Conservation (phyloP, 2,888 invertebrate genomes). For the Anagyrus pseudococci region DNA sequence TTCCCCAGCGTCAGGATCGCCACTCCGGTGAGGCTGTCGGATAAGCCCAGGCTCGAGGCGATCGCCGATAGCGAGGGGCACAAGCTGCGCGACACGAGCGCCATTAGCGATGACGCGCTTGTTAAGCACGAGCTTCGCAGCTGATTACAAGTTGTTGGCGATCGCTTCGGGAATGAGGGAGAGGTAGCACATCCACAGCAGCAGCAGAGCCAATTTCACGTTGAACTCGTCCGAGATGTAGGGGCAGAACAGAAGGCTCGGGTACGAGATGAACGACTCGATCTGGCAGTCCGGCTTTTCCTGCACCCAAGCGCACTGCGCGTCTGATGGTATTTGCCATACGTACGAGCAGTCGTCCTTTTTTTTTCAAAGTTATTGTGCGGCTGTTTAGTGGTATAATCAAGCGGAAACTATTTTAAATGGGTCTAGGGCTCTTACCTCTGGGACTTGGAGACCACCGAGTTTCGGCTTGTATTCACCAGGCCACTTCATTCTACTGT, state of each 20-base stretch:
- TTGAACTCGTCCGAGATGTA: slow-evolving; percentile 45
- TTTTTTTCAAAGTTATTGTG: not conserved
- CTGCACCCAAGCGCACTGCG: slow-evolving; percentile 59
- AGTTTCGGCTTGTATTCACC: slow-evolving; percentile 3
- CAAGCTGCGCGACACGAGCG: slow-evolving; percentile 57
- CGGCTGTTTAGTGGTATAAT: not conserved
- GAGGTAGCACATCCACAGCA: slow-evolving; percentile 64
- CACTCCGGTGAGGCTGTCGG: slow-evolving; percentile 69
- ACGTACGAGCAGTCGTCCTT: slow-evolving; percentile 59
- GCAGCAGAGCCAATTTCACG: slow-evolving; percentile 50
- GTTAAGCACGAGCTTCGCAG: slow-evolving; percentile 32
- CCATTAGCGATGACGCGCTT: not conserved
- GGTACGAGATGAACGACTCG: slow-evolving; percentile 56
- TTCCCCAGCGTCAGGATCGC: slow-evolving; percentile 77
- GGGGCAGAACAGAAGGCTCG: slow-evolving; percentile 57
- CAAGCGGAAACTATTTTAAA: too few species aligned
- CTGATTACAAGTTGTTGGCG: slow-evolving; percentile 69
- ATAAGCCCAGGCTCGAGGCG: slow-evolving; percentile 61
- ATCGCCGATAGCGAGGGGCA: slow-evolving; percentile 66
- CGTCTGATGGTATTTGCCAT: slow-evolving; percentile 47
- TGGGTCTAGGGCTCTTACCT: slow-evolving; percentile 33
- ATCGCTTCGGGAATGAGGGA: slow-evolving; percentile 66
- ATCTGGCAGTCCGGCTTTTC: slow-evolving; percentile 52
- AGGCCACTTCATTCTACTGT: slow-evolving; percentile 19
- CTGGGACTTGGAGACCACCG: slow-evolving; percentile 38